Percentiles rank a stretch among this genome's conserved stretches.
phyloP scores from a whole-genome alignment of 2,113 vertebrate genomes.

The Australoheros scitulus region DNA sequence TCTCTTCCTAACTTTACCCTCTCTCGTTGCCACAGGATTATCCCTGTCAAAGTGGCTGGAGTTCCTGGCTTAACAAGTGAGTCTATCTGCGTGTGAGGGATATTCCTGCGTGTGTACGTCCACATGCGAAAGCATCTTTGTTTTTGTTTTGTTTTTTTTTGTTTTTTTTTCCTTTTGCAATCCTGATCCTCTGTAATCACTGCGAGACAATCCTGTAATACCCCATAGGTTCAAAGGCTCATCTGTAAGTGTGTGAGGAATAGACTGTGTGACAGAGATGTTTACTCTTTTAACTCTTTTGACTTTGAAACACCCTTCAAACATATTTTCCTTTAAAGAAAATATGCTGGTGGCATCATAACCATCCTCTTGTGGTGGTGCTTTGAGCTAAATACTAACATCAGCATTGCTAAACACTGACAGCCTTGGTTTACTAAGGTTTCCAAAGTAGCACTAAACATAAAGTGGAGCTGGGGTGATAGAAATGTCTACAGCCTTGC shows the following conservation, averaged over 20 bases:
- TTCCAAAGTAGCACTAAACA: not conserved
- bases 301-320: not conserved
- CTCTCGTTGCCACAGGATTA: slow-evolving; percentile 67
- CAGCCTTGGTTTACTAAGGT: not conserved
- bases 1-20: slow-evolving; percentile 70
- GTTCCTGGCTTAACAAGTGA: slow-evolving; percentile 54
- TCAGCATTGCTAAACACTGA: not conserved
- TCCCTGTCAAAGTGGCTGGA: slow-evolving; percentile 64
- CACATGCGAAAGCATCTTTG: slow-evolving; percentile 3
- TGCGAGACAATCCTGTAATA: slow-evolving; percentile 59
- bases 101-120: slow-evolving; percentile 9
- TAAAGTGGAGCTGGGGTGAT: not conserved
- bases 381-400: not conserved
- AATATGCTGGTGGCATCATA: not conserved
- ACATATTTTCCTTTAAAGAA: not conserved
- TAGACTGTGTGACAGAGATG: not conserved
- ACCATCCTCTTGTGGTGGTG: not conserved
- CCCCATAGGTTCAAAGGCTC: slow-evolving; percentile 38
- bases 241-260: slow-evolving; percentile 6
- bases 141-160: slow-evolving; percentile 22
- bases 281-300: not conserved
- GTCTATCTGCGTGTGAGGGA: slow-evolving; percentile 30
- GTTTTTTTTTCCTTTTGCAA: slow-evolving; percentile 6
- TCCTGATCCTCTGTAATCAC: slow-evolving; percentile 59
- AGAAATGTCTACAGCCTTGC: not conserved